Evolutionary conservation across 2,797 vertebrate genomes (phyloP).

Genomic region (Xerus rutilus): DNA sequence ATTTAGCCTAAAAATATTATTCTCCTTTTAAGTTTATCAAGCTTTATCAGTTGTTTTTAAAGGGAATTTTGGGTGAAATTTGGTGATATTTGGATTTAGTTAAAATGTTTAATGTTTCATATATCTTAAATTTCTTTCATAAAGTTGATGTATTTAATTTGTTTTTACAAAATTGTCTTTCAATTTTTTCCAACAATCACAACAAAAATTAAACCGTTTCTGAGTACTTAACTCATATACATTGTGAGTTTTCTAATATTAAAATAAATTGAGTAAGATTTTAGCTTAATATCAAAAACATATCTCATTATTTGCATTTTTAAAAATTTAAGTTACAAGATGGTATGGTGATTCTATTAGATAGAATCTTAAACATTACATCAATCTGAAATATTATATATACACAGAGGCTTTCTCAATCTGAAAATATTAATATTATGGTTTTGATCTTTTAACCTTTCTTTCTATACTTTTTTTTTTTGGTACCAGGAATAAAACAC

Average conservation of each 20-base stretch:
- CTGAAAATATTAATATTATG: not conserved
- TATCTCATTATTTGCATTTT: not conserved
- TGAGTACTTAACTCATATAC: not conserved
- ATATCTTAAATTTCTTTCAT: conserved; percentile 4
- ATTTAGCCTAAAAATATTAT: not conserved
- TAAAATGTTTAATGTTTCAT: conserved; percentile 37
- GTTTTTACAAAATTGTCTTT: conserved; percentile 38
- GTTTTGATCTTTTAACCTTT: not conserved
- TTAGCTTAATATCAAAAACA: conserved; percentile 20
- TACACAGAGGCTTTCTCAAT: not conserved
- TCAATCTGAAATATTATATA: not conserved
- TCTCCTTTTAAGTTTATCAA: conserved; percentile 5
- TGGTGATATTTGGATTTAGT: conserved; percentile 32
- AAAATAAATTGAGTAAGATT: conserved; percentile 9
- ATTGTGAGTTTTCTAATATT: not conserved
- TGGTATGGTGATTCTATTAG: not conserved
- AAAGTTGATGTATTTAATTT: conserved; percentile 37
- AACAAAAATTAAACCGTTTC: not conserved
- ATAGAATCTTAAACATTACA: not conserved
- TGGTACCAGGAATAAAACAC: too few species aligned
- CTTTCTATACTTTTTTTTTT: not conserved
- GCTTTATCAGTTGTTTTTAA: not conserved
- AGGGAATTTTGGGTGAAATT: not conserved
- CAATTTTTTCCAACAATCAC: not conserved
- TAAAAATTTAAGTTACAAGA: not conserved